Percentiles rank a stretch among this genome's conserved stretches.
These are phyloP conservation scores for Naja naja DNA, from an alignment of 2,113 vertebrate species.

Conservation along the genomic window DNA sequence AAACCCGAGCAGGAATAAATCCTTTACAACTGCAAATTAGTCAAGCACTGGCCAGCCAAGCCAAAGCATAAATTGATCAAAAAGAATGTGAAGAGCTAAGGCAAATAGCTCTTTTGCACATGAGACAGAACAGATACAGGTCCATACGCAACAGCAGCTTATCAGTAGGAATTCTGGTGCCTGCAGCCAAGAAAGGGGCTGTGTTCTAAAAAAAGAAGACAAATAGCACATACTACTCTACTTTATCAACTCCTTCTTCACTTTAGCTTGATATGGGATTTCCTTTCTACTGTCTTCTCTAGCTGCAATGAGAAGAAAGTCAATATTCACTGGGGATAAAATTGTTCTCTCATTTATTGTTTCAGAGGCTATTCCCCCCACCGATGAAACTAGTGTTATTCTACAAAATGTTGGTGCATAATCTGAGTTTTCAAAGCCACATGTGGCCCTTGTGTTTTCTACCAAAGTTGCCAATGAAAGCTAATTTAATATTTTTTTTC, in stretches of 20 bases:
- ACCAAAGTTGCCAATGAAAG: neutral
- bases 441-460: neutral
- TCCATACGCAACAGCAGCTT: conserved; percentile 22
- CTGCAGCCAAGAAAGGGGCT: conserved; percentile 33
- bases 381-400: neutral
- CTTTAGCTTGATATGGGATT: conserved; percentile 62
- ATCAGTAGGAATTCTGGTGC: conserved; percentile 30
- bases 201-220: conserved; percentile 41
- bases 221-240: conserved; percentile 43
- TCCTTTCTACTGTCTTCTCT: conserved; percentile 67
- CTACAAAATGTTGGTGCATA: neutral
- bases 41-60: conserved; percentile 53
- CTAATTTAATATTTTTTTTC: neutral
- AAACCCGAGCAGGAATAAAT: conserved; percentile 32
- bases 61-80: conserved; percentile 17
- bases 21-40: conserved; percentile 10
- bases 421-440: neutral
- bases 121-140: neutral
- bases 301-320: conserved; percentile 68
- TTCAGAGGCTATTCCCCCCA: neutral
- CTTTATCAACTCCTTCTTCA: conserved; percentile 57
- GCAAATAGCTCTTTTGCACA: neutral
- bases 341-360: neutral
- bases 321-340: conserved; percentile 6
- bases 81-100: neutral